Conservation (phyloP, 2,888 invertebrate genomes). For the Imbricaverruca yamaguchii region DNA sequence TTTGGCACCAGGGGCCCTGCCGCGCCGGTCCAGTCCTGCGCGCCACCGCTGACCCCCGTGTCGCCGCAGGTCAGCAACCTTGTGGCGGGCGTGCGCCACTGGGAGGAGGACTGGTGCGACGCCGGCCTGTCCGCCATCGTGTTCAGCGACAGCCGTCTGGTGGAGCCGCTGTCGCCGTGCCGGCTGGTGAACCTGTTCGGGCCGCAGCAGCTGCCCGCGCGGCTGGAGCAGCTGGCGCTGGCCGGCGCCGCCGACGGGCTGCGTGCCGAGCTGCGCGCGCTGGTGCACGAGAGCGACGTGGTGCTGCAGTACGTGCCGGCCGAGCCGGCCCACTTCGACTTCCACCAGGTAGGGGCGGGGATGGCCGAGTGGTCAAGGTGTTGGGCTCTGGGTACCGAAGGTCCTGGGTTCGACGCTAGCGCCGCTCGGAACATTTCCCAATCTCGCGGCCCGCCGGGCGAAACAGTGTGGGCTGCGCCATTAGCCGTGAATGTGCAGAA, state of each 20-base stretch:
- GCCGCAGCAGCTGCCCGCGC: neutral
- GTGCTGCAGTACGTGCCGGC: neutral
- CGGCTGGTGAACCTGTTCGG: neutral
- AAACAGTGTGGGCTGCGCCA: no score
- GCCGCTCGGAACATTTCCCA: no score
- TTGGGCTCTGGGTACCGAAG: no score
- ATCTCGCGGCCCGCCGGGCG: no score
- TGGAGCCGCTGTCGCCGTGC: neutral
- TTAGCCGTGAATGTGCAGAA: no score
- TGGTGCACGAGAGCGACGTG: neutral
- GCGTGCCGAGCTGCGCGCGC: neutral
- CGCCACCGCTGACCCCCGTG: no score
- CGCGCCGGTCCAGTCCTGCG: no score
- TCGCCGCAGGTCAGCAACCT: neutral
- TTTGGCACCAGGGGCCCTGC: no score
- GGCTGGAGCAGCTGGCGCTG: neutral
- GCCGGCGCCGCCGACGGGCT: neutral
- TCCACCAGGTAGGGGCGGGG: neutral
- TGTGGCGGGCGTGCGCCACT: neutral
- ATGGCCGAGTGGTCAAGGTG: no score
- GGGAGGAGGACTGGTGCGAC: slow-evolving; percentile 7
- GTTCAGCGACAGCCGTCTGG: neutral
- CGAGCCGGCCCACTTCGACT: neutral
- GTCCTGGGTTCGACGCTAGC: no score
- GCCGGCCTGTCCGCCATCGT: neutral